Base-by-base conservation (phyloP, 2,888 invertebrate species). In the Dryadula phaetusa region DNA sequence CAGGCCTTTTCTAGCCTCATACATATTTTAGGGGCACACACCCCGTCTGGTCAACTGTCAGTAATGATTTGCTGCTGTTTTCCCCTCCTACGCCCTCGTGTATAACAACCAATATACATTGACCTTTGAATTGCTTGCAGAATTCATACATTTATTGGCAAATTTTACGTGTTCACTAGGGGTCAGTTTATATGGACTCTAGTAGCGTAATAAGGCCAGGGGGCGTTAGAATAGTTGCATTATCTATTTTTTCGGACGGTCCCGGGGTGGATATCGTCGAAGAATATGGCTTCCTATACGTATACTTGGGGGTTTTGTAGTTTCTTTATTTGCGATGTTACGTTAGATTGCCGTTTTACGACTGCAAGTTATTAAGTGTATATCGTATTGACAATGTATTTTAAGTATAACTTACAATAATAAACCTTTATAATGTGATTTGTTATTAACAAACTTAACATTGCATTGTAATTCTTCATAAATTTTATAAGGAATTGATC, bases 11-110 rank as follows among this genome's bases (percentile, higher is more conserved):
- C 80, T 83, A 83, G 86, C 83, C 90, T 90, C 92, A 92, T 92
- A 92, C 92, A 92, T 92, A 92, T 90, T 92, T 92, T 85, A 92
- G 87, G 89, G 91, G 87, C 77, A 75, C 83, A 80, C 86, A 84
- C 91, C 91, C 92, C 87, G 85, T 87, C 84, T 92, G 92, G 92
- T 92, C 92, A 92, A 91, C 92, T 92, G 92, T 92, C 92, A 92
- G 90, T 90, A 92, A 92, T 92, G 92, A 92, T 92, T 92, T 92
- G 92, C 92, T 88, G 84, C 85, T 81, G 60, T 79, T 86, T 85
- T 86, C 88, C 77, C 88, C 83, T 86, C 81, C 72, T 82, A 85
- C 92, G 88, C 92, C 92, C 90, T 85, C 91, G 76, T 77, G 70
- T 61, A 75, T 65, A 76, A 67, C 66, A 65, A 69, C 88, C 82